These are phyloP conservation scores for Tryphoninae sp. DNA, from an alignment of 2,888 invertebrate genomes.

Conservation along the genomic window DNA sequence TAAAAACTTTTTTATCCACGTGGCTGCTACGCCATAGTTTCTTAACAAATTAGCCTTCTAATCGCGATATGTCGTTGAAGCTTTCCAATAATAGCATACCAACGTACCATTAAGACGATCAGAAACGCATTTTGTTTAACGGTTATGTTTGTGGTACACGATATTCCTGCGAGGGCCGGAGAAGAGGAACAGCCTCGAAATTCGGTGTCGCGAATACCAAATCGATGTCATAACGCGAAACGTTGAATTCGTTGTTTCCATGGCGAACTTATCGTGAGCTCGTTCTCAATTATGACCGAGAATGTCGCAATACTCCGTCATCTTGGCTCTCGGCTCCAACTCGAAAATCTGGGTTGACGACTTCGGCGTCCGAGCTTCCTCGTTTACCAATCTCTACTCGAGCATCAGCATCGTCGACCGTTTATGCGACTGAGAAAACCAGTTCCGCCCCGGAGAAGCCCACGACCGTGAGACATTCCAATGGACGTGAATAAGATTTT, in stretches of 20 bases:
- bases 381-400: background rate
- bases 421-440: slow-evolving; percentile 6
- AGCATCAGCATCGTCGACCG: background rate
- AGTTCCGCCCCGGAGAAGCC: background rate
- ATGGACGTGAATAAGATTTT: slow-evolving; percentile 55
- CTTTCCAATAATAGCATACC: background rate
- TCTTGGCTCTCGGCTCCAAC: slow-evolving; percentile 12
- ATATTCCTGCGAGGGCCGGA: background rate
- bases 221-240: slow-evolving; percentile 21
- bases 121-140: slow-evolving; percentile 45
- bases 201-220: slow-evolving; percentile 16
- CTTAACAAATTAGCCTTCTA: background rate
- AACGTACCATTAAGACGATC: slow-evolving; percentile 42
- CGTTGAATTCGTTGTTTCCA: slow-evolving; percentile 3
- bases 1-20: too few species aligned
- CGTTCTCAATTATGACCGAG: slow-evolving; percentile 17
- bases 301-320: slow-evolving; percentile 28
- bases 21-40: background rate
- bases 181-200: background rate
- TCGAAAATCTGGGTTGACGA: slow-evolving; percentile 7
- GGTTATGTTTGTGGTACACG: slow-evolving; percentile 40
- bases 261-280: slow-evolving; percentile 33
- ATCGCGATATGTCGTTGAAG: background rate
- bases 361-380: background rate
- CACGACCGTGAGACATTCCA: slow-evolving; percentile 1